Evolutionary conservation across 1,140 invertebrate genomes (phyloP).

Genomic region (Drosophila pseudoananassae): DNA sequence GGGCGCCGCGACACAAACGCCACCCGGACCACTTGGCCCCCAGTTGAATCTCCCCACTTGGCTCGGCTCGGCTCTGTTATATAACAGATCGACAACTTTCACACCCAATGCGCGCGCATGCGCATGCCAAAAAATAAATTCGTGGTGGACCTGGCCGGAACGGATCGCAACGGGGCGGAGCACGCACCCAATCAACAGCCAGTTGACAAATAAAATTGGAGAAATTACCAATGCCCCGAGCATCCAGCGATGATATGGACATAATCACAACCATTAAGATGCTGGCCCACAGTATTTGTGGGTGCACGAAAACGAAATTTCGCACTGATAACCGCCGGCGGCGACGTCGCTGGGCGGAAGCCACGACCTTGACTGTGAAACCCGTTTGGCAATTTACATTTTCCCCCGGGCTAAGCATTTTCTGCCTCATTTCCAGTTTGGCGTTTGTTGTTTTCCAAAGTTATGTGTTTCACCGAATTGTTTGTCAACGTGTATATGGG

Average conservation of each 20-base stretch:
- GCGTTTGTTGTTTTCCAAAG: conserved; percentile 12
- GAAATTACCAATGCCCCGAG: conserved; percentile 72
- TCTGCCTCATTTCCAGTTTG: conserved; percentile 51
- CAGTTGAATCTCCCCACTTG: conserved; percentile 17
- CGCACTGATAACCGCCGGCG: conserved; percentile 52
- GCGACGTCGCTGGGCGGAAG: conserved; percentile 53
- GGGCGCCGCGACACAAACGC: conserved; percentile 6
- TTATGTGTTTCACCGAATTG: conserved; percentile 8
- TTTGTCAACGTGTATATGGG: conserved; percentile 5
- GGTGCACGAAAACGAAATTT: conserved; percentile 14
- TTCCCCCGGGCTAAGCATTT: conserved; percentile 66
- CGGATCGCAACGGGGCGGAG: conserved; percentile 8
- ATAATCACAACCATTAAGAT: conserved; percentile 55
- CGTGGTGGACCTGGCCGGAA: not conserved
- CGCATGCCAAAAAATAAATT: conserved; percentile 39
- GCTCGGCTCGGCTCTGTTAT: conserved; percentile 44
- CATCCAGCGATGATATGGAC: conserved; percentile 59
- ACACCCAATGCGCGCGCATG: conserved; percentile 66
- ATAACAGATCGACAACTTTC: conserved; percentile 81
- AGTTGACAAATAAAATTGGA: conserved; percentile 61
- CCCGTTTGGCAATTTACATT: conserved; percentile 68
- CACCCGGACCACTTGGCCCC: conserved; percentile 30
- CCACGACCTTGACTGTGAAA: conserved; percentile 80
- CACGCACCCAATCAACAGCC: conserved; percentile 58
- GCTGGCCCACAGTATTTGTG: conserved; percentile 7